Evolutionary conservation across 2,888 invertebrate genomes (phyloP), one percentile per base, ranked within the genome.

Genomic region (Cataglyphis albicans): DNA sequence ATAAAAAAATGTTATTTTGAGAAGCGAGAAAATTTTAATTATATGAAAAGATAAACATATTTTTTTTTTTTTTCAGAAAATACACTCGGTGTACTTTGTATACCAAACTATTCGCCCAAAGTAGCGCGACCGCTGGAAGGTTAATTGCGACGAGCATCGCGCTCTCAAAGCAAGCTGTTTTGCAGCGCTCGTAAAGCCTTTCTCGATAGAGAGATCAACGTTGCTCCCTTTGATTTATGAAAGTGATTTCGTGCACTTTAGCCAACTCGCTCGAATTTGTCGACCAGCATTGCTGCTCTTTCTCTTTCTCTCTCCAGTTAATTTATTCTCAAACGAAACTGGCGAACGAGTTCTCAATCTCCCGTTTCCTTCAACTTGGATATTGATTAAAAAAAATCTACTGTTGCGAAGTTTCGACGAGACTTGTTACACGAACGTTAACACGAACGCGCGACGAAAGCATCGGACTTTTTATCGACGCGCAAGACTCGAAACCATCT

Each of bases 151-250:
- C 59, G 59, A 73, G 78, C 25, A 38, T 29, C 3, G 18, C 18
- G 41, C 25, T 68, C 25, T 80, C 78, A 80, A 80, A 80, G 78
- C 59, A 52, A 52, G 25, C 7, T 35, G 32, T 72, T 80, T 32
- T 70, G 59, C 73, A 44, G 44, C 41, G 32, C 18, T 59, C 59
- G 73, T 44, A 38, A 52, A 80, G 44, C 59, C 32, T 59, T 18
- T 72, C 57, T 72, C 32, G 29, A 57, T 21, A 57, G 21, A 59
- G 32, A 59, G 44, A 80, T 59, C 78, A 25, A 9, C 32, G 18
- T 52, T 80, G 59, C 73, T 73, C 18, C 25, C 73, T 80, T 80
- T 80, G 78, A 80, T 80, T 80, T 80, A 72, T 81, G 64, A 65
- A 81, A 80, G 78, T 44, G 57, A 75, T 82, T 81, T 63, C 41